Evolutionary conservation across 2,797 vertebrate genomes (phyloP).

Genomic region (Nasua narica): DNA sequence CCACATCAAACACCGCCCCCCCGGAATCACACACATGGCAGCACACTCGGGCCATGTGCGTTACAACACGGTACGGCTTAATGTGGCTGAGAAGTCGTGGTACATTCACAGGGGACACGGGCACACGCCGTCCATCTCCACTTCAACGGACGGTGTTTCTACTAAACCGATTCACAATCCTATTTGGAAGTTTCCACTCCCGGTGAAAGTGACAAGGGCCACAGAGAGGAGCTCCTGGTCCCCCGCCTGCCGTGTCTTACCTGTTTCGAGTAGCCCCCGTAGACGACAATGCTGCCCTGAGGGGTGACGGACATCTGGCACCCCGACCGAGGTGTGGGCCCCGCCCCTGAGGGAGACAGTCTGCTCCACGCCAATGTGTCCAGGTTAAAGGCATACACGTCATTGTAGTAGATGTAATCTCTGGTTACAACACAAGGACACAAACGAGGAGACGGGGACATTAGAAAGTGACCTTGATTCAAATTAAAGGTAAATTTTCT

Average conservation of each 20-base stretch:
- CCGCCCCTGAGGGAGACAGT: conserved; percentile 86
- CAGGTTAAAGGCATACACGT: conserved; percentile 92
- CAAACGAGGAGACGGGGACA: neutral
- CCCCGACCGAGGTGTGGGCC: conserved; percentile 91
- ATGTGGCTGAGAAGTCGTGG: neutral
- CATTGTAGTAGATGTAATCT: conserved; percentile 97
- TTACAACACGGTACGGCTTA: neutral
- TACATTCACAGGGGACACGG: neutral
- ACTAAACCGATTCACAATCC: fast-evolving
- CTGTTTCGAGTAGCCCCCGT: conserved; percentile 97
- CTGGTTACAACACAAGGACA: conserved; percentile 59
- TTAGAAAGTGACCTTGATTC: neutral
- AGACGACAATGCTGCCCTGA: conserved; percentile 89
- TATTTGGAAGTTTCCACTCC: fast-evolving
- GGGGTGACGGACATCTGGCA: conserved; percentile 90
- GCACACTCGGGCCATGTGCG: fast-evolving
- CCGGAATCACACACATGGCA: neutral
- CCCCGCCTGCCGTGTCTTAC: conserved; percentile 75
- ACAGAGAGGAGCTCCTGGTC: fast-evolving
- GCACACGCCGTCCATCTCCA: neutral
- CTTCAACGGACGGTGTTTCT: fast-evolving
- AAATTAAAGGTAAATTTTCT: neutral
- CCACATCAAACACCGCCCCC: no score
- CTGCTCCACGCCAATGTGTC: conserved; percentile 93
- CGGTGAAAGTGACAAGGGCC: neutral